phyloP scores from a whole-genome alignment of 2,797 vertebrate genomes.

The Calcarius lapponicus region DNA sequence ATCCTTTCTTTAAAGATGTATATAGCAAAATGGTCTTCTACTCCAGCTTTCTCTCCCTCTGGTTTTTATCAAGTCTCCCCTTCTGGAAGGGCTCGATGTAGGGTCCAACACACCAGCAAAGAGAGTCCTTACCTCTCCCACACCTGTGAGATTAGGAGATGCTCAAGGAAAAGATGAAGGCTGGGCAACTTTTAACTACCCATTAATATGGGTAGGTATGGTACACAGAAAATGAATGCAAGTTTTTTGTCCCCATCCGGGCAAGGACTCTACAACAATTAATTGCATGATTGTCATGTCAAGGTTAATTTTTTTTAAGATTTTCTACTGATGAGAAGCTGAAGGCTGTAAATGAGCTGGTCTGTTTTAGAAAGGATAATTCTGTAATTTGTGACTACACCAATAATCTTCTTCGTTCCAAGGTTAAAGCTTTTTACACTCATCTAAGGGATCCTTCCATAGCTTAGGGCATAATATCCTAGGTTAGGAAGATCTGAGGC shows the following conservation, averaged over 20 bases:
- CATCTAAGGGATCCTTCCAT: not conserved
- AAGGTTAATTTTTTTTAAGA: not conserved
- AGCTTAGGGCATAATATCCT: not conserved
- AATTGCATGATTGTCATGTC: fast-evolving
- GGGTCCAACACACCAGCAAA: not conserved
- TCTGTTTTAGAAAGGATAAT: not conserved
- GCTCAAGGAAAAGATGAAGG: not conserved
- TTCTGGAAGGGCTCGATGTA: not conserved
- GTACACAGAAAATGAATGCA: not conserved
- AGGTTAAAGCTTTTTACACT: not conserved
- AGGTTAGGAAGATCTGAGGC: not conserved
- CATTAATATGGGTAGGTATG: fast-evolving
- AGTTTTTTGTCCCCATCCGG: not conserved
- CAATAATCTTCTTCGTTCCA: not conserved
- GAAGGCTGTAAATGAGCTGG: not conserved
- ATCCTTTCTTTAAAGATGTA: not conserved
- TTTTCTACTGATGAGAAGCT: not conserved
- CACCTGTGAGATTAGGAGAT: not conserved
- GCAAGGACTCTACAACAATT: not conserved
- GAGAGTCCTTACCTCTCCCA: not conserved
- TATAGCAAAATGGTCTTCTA: not conserved
- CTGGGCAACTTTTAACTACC: not conserved
- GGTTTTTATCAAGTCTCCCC: fast-evolving
- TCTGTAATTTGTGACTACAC: not conserved
- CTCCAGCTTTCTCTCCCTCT: not conserved